Base-by-base conservation (phyloP, 1,140 invertebrate genomes). In the Drosophila orena region DNA sequence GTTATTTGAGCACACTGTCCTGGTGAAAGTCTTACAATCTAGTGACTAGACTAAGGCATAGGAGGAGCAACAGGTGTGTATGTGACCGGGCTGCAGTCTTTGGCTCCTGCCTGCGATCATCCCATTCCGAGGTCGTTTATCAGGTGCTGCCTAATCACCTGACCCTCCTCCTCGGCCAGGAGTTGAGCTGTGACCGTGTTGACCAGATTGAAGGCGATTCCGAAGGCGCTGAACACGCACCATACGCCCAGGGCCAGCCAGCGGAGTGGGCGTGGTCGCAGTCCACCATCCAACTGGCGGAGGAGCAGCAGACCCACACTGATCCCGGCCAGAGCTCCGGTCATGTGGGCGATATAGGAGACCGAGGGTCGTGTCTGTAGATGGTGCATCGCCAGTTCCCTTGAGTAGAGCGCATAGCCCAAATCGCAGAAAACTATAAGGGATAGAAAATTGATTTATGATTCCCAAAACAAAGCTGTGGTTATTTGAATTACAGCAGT, bases 201-300 rank as follows among this genome's bases (percentile, higher is more conserved):
- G 94, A 97, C 95, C 50, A 98, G 91, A 92, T 99, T 99, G 94
- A 97, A 99, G 69, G 98, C 95, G 58, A 99, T 94, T 34, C 97
- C 97, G 92, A 99, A 98, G 22, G 98, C 94, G 10, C 97, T 98
- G 92, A 97, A 98, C 0, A 97, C 96, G 0, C 96, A 95, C 93
- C 98, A 99, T 1, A 98, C 96, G 14, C 97, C 97, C 5, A 99
- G 93, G 2, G 98, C 97, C 55, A 98, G 95, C 97, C 97, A 99
- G 96, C 98, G 98, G 47, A 98, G 94, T 37, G 98, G 94, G 77
- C 98, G 96, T 91, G 98, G 97, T 93, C 98, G 97, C 0, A 98
- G 94, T 55, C 97, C 96, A 86, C 98, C 97, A 42, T 98, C 97
- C 92, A 99, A 98, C 93, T 99, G 98, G 92, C 98, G 98, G 56